Percentiles rank a stretch among this genome's conserved stretches.
phyloP scores from a whole-genome alignment of 2,797 vertebrate species.

The Jordanella pulchra region DNA sequence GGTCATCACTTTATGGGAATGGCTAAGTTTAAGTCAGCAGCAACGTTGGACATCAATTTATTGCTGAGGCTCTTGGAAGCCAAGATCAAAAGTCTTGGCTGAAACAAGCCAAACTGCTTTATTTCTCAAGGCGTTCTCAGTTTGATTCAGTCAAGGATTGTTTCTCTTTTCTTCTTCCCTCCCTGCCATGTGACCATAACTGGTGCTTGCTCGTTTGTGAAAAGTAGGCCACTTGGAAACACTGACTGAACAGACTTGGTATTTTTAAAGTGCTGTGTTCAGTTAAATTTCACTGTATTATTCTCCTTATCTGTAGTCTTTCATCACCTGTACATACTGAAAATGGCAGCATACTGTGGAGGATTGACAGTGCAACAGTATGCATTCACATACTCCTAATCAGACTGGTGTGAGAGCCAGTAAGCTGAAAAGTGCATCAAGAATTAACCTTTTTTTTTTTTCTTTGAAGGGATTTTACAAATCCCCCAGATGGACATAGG shows the following conservation, averaged over 20 bases:
- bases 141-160: slow-evolving; percentile 27
- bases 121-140: slow-evolving; percentile 28
- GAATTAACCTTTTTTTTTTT: slow-evolving; percentile 15
- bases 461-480: slow-evolving; percentile 24
- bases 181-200: slow-evolving; percentile 71
- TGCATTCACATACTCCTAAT: not conserved
- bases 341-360: slow-evolving; percentile 15
- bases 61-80: slow-evolving; percentile 28
- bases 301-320: slow-evolving; percentile 57
- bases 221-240: slow-evolving; percentile 81
- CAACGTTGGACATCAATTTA: slow-evolving; percentile 30
- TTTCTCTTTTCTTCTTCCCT: slow-evolving; percentile 38
- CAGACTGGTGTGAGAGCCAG: slow-evolving; percentile 21
- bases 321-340: slow-evolving; percentile 44
- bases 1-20: slow-evolving; percentile 74
- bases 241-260: slow-evolving; percentile 77
- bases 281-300: slow-evolving; percentile 54
- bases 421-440: not conserved
- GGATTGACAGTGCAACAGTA: slow-evolving; percentile 10
- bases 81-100: slow-evolving; percentile 32
- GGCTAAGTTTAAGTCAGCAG: slow-evolving; percentile 57
- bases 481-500: not conserved
- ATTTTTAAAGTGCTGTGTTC: slow-evolving; percentile 71
- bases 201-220: slow-evolving; percentile 60
- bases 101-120: slow-evolving; percentile 27